Conservation (phyloP, 2,113 vertebrate genomes). For the Telmatochromis brichardi region DNA sequence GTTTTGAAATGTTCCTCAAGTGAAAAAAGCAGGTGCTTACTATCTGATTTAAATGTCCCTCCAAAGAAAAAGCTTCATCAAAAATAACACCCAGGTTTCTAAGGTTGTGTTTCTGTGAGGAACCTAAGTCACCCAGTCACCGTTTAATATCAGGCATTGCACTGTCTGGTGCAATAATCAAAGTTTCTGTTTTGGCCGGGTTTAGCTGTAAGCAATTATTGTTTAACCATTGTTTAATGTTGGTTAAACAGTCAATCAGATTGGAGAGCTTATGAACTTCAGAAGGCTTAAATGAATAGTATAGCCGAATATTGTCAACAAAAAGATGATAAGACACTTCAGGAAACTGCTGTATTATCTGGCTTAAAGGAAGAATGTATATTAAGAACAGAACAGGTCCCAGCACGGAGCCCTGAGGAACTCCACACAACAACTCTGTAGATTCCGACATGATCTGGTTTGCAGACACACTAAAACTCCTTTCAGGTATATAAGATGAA, state of each 20-base stretch:
- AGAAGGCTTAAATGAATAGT: not conserved
- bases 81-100: no score
- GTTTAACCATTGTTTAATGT: not conserved
- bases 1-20: no score
- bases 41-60: no score
- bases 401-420: not conserved
- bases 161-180: no score
- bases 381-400: not conserved
- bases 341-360: not conserved
- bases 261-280: not conserved
- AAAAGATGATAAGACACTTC: not conserved
- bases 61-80: no score
- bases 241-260: not conserved
- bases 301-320: not conserved
- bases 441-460: not conserved
- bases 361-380: not conserved
- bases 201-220: no score
- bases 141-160: no score
- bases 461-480: not conserved
- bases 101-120: no score
- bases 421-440: not conserved
- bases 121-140: no score
- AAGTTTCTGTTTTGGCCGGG: no score
- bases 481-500: not conserved
- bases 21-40: no score